Conservation (phyloP, 2,888 invertebrate genomes). For the Agriopis leucophaearia region DNA sequence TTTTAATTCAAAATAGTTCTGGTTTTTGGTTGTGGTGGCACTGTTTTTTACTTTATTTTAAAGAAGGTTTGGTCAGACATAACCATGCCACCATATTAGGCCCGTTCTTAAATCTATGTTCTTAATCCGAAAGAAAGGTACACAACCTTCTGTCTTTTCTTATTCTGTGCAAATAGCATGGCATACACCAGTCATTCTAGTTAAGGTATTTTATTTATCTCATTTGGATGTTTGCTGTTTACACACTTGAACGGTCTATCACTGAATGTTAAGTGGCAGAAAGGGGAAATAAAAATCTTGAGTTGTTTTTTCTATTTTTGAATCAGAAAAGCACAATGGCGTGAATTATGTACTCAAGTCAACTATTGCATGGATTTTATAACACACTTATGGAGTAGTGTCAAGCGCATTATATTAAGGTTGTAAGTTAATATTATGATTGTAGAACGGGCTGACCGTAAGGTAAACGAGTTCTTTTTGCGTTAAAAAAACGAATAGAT, state of each 20-base stretch:
- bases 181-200: conserved; percentile 22
- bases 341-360: background rate
- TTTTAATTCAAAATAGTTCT: too few relatives aligned
- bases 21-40: too few relatives aligned
- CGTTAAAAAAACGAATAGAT: too few relatives aligned
- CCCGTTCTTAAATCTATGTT: too few relatives aligned
- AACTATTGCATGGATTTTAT: background rate
- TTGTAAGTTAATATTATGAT: too few relatives aligned
- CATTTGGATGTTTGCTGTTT: conserved; percentile 16
- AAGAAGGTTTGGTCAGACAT: too few relatives aligned
- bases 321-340: background rate
- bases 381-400: background rate
- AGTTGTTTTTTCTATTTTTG: background rate
- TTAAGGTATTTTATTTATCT: conserved; percentile 19
- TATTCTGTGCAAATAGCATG: background rate
- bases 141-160: background rate
- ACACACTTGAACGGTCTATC: conserved; percentile 16
- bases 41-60: too few relatives aligned
- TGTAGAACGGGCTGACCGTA: too few relatives aligned
- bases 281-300: background rate
- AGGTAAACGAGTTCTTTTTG: too few relatives aligned
- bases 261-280: conserved; percentile 13
- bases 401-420: background rate
- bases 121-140: too few relatives aligned
- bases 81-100: too few relatives aligned